Percentiles rank a stretch among this genome's conserved stretches.
These are phyloP conservation scores for Ctenosaura bakeri DNA, from an alignment of 2,797 vertebrate species.

Conservation along the genomic window DNA sequence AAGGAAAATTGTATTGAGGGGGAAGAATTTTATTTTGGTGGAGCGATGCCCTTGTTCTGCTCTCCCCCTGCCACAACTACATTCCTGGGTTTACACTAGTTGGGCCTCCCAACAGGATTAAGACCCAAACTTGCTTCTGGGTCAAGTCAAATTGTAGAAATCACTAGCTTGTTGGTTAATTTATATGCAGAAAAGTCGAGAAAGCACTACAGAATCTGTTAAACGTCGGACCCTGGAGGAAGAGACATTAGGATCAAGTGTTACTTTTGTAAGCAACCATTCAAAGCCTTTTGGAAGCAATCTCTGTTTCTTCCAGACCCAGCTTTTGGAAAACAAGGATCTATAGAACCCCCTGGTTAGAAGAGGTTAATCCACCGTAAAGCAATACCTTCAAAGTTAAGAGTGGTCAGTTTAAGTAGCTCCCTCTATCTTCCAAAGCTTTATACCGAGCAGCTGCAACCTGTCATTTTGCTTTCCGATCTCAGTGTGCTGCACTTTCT, in stretches of 20 bases:
- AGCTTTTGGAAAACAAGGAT: not conserved
- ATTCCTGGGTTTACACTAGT: too few species aligned
- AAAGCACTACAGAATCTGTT: not conserved
- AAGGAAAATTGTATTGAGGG: too few species aligned
- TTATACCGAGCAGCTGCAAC: not conserved
- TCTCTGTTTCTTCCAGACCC: not conserved
- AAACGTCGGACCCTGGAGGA: not conserved
- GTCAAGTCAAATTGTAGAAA: not conserved
- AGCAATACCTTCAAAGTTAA: constrained; percentile 24
- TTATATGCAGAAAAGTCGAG: not conserved
- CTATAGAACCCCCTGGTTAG: constrained; percentile 27
- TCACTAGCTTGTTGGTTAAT: not conserved
- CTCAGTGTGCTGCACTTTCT: constrained; percentile 30
- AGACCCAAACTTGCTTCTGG: not conserved
- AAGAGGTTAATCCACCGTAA: constrained; percentile 36
- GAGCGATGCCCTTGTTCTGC: too few species aligned
- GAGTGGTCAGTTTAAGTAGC: fast-evolving
- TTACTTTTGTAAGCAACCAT: not conserved
- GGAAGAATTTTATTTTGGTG: too few species aligned
- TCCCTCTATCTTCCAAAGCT: not conserved
- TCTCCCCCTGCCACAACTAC: too few species aligned
- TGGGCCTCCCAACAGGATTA: not conserved
- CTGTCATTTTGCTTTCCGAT: not conserved
- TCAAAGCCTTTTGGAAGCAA: not conserved
- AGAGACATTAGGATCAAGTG: not conserved